Evolutionary conservation across 2,888 invertebrate species (phyloP), one percentile per base, ranked within the genome.

Genomic region (Agelastica alni): DNA sequence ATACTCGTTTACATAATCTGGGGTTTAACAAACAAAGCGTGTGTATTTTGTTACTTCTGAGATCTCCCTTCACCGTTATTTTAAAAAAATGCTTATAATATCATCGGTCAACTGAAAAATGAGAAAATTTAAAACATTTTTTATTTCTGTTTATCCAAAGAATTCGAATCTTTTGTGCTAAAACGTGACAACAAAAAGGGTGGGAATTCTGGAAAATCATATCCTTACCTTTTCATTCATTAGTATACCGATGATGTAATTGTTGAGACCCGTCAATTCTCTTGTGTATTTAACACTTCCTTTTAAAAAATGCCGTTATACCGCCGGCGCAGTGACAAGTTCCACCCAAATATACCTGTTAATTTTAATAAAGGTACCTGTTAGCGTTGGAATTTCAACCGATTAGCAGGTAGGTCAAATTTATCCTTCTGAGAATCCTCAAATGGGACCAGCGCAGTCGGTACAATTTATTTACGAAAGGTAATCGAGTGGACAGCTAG

Each of bases 361-460:
- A 44, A 58, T 51, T 56, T 45, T 47, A 39, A 48, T 54, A 48
- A 46, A 60, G 52, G 56, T 64, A 67, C 67, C 67, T 67, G 65
- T 67, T 63, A 58, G 52, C 47, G 58, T 46, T 47, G 55, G 54
- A 60, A 62, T 62, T 61, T 60, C 56, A 53, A 36, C 58, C 51
- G 48, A 56, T 60, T 56, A 63, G 59, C 64, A 63, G 64, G 64
- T 64, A 64, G 59, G 51, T 49, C 42, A 44, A 44, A 51, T 42
- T 37, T 18, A 39, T 20, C 63, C 64, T 67, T 67, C 68, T 51
- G 37, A 61, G 68, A 68, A 68, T 51, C 61, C 54, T 60, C 63
- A 62, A 67, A 67, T 61, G 60, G 61, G 54, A 58, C n/a, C n/a
- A n/a, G n/a, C 56, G 53, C 60, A 62, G 63, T 58, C 62, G 61